Base-by-base conservation (phyloP, 2,797 vertebrate genomes). In the Sebastes dallii region DNA sequence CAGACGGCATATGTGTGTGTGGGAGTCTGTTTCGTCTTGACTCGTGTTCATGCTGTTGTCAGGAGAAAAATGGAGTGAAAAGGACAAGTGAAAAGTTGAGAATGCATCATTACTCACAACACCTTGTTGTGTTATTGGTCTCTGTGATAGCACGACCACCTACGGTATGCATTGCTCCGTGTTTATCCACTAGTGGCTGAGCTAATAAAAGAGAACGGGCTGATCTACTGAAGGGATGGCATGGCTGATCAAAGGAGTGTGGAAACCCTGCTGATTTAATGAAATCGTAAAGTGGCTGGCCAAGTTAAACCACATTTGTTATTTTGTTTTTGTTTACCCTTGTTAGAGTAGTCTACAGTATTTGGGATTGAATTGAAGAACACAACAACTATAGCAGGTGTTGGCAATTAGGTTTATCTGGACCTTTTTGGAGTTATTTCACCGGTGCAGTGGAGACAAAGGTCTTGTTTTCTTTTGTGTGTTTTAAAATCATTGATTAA, bases 181-280 rank as follows among this genome's bases (percentile, higher is more conserved):
- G 66, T 84, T 88, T 65, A 60, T 68, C 67, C 39, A 20, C 32
- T 68, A 68, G 55, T 60, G 66, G 27, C 76, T 50, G 54, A 72
- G 79, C 75, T 73, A 67, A 36, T 55, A 61, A 62, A 65, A 46
- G 55, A 66, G 64, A 77, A 60, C 56, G 13, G 65, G 54, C 59
- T 75, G 73, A 71, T 76, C 66, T 67, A 55, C 68, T 68, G 72
- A 74, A 60, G 56, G 29, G 27, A 69, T 25, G 52, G 72, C 66
- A 72, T 78, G 71, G 75, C 66, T 75, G 69, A 75, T 79, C 58
- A 80, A 77, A 77, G 67, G 14, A 71, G 67, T 12, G 29, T 22
- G n/a, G 32, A 66, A 80, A 68, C 66, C 64, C 65, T 20, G 65
- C 72, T 72, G 83, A 56, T 72, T 74, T 73, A 85, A 80, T 73